phyloP scores from a whole-genome alignment of 2,888 invertebrate species.

The Agonopterix heracliana region DNA sequence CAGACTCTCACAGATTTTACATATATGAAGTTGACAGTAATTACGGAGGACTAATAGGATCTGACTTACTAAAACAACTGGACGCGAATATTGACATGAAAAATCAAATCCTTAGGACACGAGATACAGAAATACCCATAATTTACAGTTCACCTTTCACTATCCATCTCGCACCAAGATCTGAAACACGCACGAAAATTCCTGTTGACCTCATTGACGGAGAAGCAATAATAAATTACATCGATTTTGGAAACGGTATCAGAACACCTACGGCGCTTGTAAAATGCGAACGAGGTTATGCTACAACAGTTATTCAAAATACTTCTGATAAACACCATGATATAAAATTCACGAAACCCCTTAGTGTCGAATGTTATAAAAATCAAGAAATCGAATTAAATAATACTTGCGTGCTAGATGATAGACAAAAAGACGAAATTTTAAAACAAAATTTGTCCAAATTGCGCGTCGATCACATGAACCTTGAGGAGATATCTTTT shows the following conservation, averaged over 20 bases:
- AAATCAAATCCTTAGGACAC: conserved; percentile 4
- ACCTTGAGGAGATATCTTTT: conserved; percentile 21
- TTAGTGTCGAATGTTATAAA: conserved; percentile 1
- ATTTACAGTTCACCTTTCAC: conserved; percentile 10
- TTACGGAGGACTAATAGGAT: conserved; percentile 17
- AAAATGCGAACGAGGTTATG: conserved; percentile 5
- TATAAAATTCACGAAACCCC: conserved; percentile 5
- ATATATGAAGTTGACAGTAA: conserved; percentile 12
- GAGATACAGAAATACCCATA: conserved; percentile 10
- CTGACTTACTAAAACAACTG: conserved; percentile 12
- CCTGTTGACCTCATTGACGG: conserved; percentile 2
- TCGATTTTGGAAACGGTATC: conserved; percentile 5
- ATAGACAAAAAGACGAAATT: conserved; percentile 3
- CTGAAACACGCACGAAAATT: neutral
- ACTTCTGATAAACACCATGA: neutral
- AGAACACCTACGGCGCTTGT: conserved; percentile 12
- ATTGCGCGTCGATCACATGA: conserved; percentile 5
- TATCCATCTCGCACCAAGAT: neutral
- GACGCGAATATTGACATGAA: conserved; percentile 10
- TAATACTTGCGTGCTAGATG: neutral
- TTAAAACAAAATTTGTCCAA: conserved; percentile 2
- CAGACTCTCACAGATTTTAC: conserved; percentile 14
- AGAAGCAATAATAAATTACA: conserved; percentile 7
- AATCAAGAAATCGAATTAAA: neutral
- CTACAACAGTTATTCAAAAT: conserved; percentile 9